Evolutionary conservation across 1,140 invertebrate species (phyloP).

Genomic region (Ridgeia piscesae): DNA sequence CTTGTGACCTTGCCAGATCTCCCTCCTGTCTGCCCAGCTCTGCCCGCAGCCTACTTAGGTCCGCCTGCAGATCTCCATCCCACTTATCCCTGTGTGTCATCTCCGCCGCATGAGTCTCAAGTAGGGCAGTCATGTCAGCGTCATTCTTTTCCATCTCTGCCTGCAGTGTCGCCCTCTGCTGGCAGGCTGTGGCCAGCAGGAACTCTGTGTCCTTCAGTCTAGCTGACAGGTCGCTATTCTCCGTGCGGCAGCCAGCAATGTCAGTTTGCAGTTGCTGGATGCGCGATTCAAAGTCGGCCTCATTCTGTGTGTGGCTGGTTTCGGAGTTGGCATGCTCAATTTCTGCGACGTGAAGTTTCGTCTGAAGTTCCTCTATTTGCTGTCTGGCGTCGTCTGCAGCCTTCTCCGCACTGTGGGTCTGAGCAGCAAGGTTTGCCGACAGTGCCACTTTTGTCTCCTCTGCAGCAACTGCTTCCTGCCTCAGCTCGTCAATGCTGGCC

Average conservation of each 20-base stretch:
- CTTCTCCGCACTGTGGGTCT: not conserved
- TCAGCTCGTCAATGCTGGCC: not conserved
- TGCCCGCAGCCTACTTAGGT: not conserved
- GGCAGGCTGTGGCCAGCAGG: not conserved
- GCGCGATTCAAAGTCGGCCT: not conserved
- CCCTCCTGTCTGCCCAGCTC: not conserved
- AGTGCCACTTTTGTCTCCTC: not conserved
- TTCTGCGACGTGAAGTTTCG: not conserved
- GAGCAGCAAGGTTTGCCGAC: not conserved
- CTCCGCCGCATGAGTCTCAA: not conserved
- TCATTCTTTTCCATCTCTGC: not conserved
- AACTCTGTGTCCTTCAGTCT: not conserved
- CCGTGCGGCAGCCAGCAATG: not conserved
- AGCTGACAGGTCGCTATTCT: not conserved
- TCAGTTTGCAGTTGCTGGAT: not conserved
- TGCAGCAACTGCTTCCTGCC: not conserved
- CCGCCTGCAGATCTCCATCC: not conserved
- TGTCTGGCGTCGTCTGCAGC: not conserved
- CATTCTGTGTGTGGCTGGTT: not conserved
- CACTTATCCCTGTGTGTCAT: not conserved
- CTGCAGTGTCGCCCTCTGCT: not conserved
- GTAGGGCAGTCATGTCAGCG: not conserved
- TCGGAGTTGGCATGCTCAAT: not conserved
- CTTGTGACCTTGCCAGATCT: not conserved
- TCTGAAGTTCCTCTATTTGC: not conserved